These are phyloP conservation scores for Portunus trituberculatus DNA, from an alignment of 1,140 invertebrate species.

Conservation along the genomic window DNA sequence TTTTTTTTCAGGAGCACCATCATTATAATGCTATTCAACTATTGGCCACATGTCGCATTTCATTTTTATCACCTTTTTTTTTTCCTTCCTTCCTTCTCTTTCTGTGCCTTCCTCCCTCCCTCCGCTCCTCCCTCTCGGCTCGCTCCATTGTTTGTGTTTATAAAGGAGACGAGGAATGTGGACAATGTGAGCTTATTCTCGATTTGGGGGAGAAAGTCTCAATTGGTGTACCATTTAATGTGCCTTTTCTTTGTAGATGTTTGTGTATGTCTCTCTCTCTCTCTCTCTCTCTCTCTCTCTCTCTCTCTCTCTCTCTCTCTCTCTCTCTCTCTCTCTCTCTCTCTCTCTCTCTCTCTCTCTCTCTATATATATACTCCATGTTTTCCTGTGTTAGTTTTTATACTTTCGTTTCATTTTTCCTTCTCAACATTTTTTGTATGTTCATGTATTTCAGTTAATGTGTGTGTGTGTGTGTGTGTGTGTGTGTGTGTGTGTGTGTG, in stretches of 20 bases:
- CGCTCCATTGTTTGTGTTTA: conserved; percentile 15
- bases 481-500: too few relatives aligned
- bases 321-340: conserved; percentile 33
- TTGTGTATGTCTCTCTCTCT: not conserved
- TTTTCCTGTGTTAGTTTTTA: not conserved
- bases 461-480: too few relatives aligned
- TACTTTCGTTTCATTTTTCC: not conserved
- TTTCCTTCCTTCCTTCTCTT: not conserved
- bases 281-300: not conserved
- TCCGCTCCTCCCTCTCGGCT: not conserved
- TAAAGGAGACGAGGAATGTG: conserved; percentile 9
- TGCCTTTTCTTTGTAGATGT: conserved; percentile 10
- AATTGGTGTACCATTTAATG: not conserved
- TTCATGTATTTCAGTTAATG: not conserved
- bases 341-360: not conserved
- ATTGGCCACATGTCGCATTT: conserved; percentile 20
- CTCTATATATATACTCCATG: not conserved
- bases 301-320: conserved; percentile 30
- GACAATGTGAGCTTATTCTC: conserved; percentile 22
- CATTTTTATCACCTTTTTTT: not conserved
- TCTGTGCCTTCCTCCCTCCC: not conserved
- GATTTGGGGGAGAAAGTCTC: not conserved
- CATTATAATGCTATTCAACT: not conserved
- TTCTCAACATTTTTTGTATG: not conserved
- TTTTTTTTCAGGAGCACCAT: not conserved